Conservation (phyloP, 2,113 vertebrate species). For the Dasypus novemcinctus region DNA sequence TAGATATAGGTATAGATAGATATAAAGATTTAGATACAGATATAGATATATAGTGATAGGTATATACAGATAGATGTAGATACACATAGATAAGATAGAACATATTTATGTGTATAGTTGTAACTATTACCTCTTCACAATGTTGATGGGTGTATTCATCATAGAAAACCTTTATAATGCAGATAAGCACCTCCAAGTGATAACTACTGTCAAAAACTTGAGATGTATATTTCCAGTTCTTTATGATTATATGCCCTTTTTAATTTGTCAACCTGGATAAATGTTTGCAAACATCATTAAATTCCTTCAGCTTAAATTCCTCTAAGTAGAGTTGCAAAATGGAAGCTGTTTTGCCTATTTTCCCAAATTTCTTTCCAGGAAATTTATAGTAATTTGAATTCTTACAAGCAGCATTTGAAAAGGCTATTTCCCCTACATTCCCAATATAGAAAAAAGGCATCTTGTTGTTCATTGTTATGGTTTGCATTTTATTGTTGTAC, state of each 20-base stretch:
- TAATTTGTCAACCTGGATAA: neutral
- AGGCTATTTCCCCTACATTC: neutral
- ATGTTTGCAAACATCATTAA: conserved; percentile 12
- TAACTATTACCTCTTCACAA: neutral
- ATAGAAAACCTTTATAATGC: neutral
- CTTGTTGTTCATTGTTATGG: neutral
- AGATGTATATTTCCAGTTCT: neutral
- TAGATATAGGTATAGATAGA: neutral
- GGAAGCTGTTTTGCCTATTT: neutral
- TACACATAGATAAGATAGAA: neutral
- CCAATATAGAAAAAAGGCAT: neutral
- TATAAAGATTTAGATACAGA: neutral
- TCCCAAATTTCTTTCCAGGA: neutral
- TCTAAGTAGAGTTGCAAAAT: conserved; percentile 9
- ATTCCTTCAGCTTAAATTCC: neutral
- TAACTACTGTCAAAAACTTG: neutral
- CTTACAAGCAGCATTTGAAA: neutral
- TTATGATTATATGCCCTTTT: neutral
- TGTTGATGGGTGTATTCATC: neutral
- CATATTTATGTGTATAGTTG: neutral
- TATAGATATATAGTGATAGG: neutral
- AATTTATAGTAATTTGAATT: neutral
- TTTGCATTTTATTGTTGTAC: neutral
- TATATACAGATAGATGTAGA: neutral
- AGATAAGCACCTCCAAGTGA: neutral